Percentiles rank a stretch among this genome's conserved stretches.
These are phyloP conservation scores for Ataeniobius toweri DNA, from an alignment of 2,797 vertebrate species.

Conservation along the genomic window DNA sequence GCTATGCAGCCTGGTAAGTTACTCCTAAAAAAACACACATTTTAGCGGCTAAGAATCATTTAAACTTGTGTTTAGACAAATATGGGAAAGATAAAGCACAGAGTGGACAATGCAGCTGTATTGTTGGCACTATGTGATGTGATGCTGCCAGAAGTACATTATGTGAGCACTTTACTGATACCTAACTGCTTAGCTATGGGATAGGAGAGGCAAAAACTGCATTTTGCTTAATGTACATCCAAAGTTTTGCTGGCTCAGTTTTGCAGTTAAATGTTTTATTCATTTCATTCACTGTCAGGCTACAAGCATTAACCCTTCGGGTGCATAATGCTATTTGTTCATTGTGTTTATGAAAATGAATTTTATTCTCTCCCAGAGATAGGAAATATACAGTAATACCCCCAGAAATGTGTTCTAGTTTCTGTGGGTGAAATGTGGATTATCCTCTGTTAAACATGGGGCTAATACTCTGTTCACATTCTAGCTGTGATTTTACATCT, in stretches of 20 bases:
- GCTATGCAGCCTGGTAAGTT: conserved; percentile 82
- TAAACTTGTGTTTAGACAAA: conserved; percentile 26
- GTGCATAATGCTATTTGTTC: conserved; percentile 34
- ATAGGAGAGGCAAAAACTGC: conserved; percentile 36
- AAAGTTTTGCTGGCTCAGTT: conserved; percentile 19
- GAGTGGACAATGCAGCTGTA: conserved; percentile 53
- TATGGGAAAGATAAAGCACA: conserved; percentile 4
- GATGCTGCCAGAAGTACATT: conserved; percentile 65
- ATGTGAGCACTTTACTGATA: conserved; percentile 65
- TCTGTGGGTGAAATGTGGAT: conserved; percentile 61
- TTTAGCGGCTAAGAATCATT: conserved; percentile 7
- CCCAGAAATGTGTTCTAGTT: conserved; percentile 49
- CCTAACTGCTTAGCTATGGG: conserved; percentile 60
- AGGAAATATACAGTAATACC: conserved; percentile 66
- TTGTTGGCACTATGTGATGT: conserved; percentile 58
- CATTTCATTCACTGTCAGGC: conserved; percentile 29
- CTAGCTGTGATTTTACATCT: conserved; percentile 50
- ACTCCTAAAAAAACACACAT: not conserved
- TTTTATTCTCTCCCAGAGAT: conserved; percentile 45
- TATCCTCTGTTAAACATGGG: conserved; percentile 61
- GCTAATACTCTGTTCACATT: conserved; percentile 55
- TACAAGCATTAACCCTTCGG: conserved; percentile 36
- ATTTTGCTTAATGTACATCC: conserved; percentile 35
- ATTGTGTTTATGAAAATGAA: conserved; percentile 32
- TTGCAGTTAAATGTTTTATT: conserved; percentile 23